These are phyloP conservation scores for Propithecus perrieri DNA, from an alignment of 2,797 vertebrate species.

Conservation along the genomic window DNA sequence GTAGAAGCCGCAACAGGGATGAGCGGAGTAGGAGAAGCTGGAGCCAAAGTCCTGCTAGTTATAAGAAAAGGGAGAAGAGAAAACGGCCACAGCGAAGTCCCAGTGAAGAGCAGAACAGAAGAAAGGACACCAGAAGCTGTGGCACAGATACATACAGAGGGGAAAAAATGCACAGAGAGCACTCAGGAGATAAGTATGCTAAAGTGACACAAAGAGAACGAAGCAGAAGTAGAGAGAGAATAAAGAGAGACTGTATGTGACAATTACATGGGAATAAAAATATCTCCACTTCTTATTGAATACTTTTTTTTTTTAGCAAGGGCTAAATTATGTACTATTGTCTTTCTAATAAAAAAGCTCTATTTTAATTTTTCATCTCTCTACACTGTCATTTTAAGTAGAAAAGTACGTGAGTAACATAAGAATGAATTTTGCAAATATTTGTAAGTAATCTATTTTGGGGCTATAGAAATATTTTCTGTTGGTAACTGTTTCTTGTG, in stretches of 20 bases:
- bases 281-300: slow-evolving; percentile 46
- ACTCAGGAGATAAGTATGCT: slow-evolving; percentile 60
- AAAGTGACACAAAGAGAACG: slow-evolving; percentile 68
- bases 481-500: slow-evolving; percentile 74
- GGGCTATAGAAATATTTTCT: slow-evolving; percentile 69
- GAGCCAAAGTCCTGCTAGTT: slow-evolving; percentile 75
- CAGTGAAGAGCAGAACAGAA: slow-evolving; percentile 59
- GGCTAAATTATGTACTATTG: slow-evolving; percentile 71
- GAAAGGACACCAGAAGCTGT: slow-evolving; percentile 67
- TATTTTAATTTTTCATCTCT: slow-evolving; percentile 71
- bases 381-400: slow-evolving; percentile 69
- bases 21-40: slow-evolving; percentile 83
- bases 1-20: slow-evolving; percentile 78
- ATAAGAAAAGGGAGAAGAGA: slow-evolving; percentile 74
- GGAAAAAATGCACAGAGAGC: slow-evolving; percentile 36
- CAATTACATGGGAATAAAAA: slow-evolving; percentile 55
- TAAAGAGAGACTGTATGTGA: slow-evolving; percentile 67
- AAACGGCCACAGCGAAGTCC: slow-evolving; percentile 74
- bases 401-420: slow-evolving; percentile 55
- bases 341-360: slow-evolving; percentile 63
- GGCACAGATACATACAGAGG: slow-evolving; percentile 66
- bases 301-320: slow-evolving; percentile 75
- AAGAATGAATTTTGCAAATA: slow-evolving; percentile 51
- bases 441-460: slow-evolving; percentile 77
- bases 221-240: slow-evolving; percentile 76